Base-by-base conservation (phyloP, 1,140 invertebrate genomes). In the Nasonia giraulti region DNA sequence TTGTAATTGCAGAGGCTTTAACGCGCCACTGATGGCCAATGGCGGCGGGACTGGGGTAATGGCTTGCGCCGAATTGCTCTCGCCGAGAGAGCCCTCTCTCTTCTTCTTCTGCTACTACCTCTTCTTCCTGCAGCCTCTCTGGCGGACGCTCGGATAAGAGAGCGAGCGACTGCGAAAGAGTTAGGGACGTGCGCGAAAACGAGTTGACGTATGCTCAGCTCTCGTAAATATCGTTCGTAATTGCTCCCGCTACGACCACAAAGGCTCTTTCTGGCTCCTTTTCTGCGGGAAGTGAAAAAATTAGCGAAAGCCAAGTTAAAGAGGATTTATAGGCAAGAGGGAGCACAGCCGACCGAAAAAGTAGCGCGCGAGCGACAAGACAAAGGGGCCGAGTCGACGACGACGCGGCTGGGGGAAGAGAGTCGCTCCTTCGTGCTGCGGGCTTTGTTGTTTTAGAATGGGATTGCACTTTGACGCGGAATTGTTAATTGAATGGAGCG, bases 1-100 rank as follows among this genome's bases (percentile, higher is more conserved):
- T 92, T 91, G 91, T 92, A 92, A 92, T 92, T 92, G 91, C 91
- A 90, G 89, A 88, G 90, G 90, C 89, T 91, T 91, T 90, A 91
- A 91, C 91, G 91, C 91, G 90, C 88, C 89, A 89, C 86, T 90
- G 91, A 91, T 92, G 90, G 90, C 90, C 91, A 90, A 91, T 91
- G 90, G 90, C 88, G 86, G 81, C 88, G 85, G 86, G 88, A 88
- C 89, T 87, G 87, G 87, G 89, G 89, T 91, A 92, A 91, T 91
- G 90, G 89, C 89, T 89, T 90, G 89, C 89, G 87, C 88, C 88
- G 87, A 86, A 86, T 86, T 82, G 66, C 80, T 80, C 76, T 82
- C 14, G 50, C 12, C 50, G 33, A 55, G 27, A 62, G 77, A 66
- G 23, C 75, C 23, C 23, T 11, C 27, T 7, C 20, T 69, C 33